Conservation (phyloP, 2,888 invertebrate genomes). For the Chironomus riparius region DNA sequence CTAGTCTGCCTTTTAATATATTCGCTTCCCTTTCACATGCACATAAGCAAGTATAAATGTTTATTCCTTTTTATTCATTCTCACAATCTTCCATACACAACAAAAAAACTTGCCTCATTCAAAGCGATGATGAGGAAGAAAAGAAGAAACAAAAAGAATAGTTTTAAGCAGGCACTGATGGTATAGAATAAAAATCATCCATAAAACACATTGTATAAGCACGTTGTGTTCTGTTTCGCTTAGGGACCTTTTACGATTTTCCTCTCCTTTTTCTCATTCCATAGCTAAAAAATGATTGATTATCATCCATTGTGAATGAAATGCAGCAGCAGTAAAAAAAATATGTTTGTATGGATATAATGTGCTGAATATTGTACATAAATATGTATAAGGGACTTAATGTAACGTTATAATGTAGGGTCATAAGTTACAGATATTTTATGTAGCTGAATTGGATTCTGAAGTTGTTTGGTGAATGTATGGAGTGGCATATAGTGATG, state of each 20-base stretch:
- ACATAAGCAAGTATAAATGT: no score
- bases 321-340: background rate
- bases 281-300: constrained; percentile 21
- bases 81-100: no score
- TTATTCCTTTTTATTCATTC: no score
- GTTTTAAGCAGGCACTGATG: background rate
- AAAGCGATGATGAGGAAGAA: no score
- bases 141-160: background rate
- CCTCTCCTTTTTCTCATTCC: background rate
- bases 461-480: no score
- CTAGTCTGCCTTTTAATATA: background rate
- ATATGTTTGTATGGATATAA: background rate
- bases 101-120: no score
- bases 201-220: background rate
- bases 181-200: background rate
- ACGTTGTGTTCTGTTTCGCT: background rate
- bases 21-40: background rate
- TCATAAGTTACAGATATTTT: no score
- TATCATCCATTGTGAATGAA: constrained; percentile 13
- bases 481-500: no score
- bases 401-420: no score
- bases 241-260: constrained; percentile 18
- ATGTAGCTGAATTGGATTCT: no score
- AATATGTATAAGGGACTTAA: no score
- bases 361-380: no score